Base-by-base conservation (phyloP, 2,888 invertebrate species). In the Nycteola revayana region DNA sequence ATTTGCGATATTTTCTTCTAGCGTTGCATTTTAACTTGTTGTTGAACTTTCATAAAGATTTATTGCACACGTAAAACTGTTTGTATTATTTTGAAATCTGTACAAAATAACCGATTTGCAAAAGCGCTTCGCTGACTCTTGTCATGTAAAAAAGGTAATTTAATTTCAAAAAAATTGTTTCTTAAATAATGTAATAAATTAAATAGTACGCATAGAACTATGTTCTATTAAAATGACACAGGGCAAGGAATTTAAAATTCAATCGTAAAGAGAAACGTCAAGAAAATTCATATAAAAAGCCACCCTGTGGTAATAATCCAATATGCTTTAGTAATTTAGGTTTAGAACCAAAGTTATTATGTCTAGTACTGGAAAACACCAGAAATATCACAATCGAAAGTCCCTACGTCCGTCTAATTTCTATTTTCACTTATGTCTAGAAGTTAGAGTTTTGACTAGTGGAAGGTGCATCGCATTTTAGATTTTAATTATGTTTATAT, bases 341-440 rank as follows among this genome's bases (percentile, higher is more conserved):
- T 75, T 76, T 60, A 47, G 37, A 75, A 76, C 76, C 75, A 55
- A 60, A 42, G 43, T 53, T 46, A 59, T 66, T 65, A 70, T 25
- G 53, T 50, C 66, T 74, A 74, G 28, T 47, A 55, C 50, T 58
- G 62, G 57, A 44, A 32, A 45, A 51, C 47, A 57, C 66, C 64
- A 66, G 60, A 59, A 55, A 64, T 75, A 75, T 75, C 75, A 75
- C 75, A 75, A 60, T 60, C 24, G 50, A 48, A n/a, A 47, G 45
- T 43, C 47, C 36, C 38, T 47, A 50, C 36, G 33, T 52, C 38
- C 36, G 40, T 49, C 32, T 51, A 52, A 55, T 49, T 40, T 55
- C 50, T 42, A 52, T 49, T n/a, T n/a, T n/a, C n/a, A n/a, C 54
- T 55, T 53, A 57, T 48, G 52, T 47, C 49, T 54, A 56, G 32